Percentiles rank a stretch among this genome's conserved stretches.
phyloP scores from a whole-genome alignment of 64 coral and sea anemone species.

The Porites australiensis region DNA sequence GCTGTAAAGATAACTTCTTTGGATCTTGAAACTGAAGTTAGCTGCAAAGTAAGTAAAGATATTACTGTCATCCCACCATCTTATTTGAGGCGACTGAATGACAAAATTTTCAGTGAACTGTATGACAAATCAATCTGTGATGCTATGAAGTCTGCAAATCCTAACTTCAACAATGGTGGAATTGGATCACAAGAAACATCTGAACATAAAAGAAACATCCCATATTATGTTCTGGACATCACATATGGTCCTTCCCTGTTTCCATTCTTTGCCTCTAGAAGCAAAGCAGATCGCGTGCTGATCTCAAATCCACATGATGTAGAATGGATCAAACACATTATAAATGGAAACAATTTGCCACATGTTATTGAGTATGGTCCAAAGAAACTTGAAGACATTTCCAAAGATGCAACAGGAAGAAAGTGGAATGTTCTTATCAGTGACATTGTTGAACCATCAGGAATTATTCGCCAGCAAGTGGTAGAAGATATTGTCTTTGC shows the following conservation, averaged over 20 bases:
- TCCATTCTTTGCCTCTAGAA: conserved; percentile 56
- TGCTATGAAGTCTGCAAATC: conserved; percentile 43
- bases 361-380: conserved; percentile 28
- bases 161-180: background rate
- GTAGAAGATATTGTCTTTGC: conserved; percentile 96
- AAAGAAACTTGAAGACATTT: conserved; percentile 67
- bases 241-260: conserved; percentile 67
- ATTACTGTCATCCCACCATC: conserved; percentile 65
- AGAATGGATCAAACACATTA: conserved; percentile 22
- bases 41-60: background rate
- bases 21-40: background rate
- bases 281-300: conserved; percentile 37
- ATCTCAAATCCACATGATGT: conserved; percentile 44
- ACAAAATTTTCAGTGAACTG: conserved; percentile 41
- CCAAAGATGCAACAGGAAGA: conserved; percentile 24
- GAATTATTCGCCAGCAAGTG: conserved; percentile 77
- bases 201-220: background rate
- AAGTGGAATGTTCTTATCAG: conserved; percentile 77
- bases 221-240: conserved; percentile 63
- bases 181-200: background rate
- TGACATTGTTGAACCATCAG: conserved; percentile 87
- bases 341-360: conserved; percentile 23
- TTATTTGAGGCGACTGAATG: conserved; percentile 74
- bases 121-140: conserved; percentile 52
- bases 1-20: background rate